phyloP scores from a whole-genome alignment of 2,888 invertebrate species.

The Chaetogeoica ovagalla region DNA sequence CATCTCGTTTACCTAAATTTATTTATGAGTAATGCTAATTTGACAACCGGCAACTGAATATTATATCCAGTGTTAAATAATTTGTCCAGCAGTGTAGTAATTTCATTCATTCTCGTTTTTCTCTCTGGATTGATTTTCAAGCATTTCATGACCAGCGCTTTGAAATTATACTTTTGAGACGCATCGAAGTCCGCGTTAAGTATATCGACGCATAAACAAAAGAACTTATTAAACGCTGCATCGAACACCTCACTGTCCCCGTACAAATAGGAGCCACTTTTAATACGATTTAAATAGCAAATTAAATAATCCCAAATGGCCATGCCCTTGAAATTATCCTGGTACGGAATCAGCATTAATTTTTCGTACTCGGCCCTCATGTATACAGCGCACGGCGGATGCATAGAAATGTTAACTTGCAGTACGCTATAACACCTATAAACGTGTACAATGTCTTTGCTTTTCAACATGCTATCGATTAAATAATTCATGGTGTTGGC shows the following conservation, averaged over 20 bases:
- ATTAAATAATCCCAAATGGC: constrained; percentile 26
- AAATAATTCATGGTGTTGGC: constrained; percentile 5
- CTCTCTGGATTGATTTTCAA: constrained; percentile 6
- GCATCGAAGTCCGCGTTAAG: not conserved
- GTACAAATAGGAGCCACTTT: not conserved
- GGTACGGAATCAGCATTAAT: not conserved
- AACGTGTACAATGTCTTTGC: not conserved
- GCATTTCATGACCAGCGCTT: constrained; percentile 13
- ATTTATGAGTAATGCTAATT: constrained; percentile 21
- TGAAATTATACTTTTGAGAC: not conserved
- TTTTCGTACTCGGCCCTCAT: constrained; percentile 23
- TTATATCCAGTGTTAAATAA: constrained; percentile 9
- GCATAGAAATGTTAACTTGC: not conserved
- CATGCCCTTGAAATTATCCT: not conserved
- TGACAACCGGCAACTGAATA: constrained; percentile 4
- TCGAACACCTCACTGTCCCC: not conserved
- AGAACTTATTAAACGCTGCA: not conserved
- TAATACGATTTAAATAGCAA: not conserved
- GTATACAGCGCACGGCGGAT: constrained; percentile 31
- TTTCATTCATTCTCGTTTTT: constrained; percentile 8
- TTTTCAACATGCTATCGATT: constrained; percentile 2
- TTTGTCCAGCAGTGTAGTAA: constrained; percentile 14
- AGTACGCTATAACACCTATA: not conserved
- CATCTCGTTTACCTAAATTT: not conserved
- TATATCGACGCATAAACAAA: not conserved